Evolutionary conservation across 2,888 invertebrate species (phyloP).

Genomic region (Noctua pronuba): DNA sequence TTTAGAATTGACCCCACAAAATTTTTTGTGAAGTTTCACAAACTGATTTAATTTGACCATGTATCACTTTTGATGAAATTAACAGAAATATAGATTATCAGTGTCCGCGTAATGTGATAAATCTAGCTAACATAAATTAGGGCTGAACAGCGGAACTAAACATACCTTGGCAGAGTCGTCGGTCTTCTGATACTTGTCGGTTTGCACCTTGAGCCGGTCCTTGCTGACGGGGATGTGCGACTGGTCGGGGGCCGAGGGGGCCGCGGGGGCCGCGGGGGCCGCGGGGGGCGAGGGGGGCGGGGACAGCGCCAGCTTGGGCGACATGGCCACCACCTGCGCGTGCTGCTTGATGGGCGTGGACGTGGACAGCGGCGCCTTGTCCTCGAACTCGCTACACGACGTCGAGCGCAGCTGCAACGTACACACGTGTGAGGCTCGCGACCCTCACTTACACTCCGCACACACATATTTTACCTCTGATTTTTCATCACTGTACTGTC

Average conservation of each 20-base stretch:
- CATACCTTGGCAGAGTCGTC: conserved; percentile 71
- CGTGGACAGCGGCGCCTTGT: conserved; percentile 78
- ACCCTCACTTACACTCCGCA: not conserved
- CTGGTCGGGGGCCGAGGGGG: conserved; percentile 38
- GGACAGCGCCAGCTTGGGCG: conserved; percentile 75
- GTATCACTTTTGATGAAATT: not conserved
- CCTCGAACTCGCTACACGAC: conserved; percentile 71
- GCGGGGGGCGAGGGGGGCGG: conserved; percentile 19
- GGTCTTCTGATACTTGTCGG: conserved; percentile 76
- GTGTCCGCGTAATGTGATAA: not conserved
- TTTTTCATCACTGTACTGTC: not conserved
- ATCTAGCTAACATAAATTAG: not conserved
- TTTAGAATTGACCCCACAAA: not conserved
- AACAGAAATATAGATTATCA: not conserved
- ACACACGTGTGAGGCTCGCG: not conserved
- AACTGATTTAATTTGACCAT: not conserved
- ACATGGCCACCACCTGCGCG: conserved; percentile 85
- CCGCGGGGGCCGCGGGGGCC: not conserved
- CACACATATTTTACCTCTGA: conserved; percentile 5
- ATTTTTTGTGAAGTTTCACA: not conserved
- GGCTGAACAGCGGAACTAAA: not conserved
- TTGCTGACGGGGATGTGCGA: conserved; percentile 69
- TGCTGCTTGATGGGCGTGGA: conserved; percentile 84
- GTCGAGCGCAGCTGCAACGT: conserved; percentile 70
- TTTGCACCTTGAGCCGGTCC: conserved; percentile 64